Evolutionary conservation across 2,113 vertebrate species (phyloP).

Genomic region (Cochlearius cochlearius): DNA sequence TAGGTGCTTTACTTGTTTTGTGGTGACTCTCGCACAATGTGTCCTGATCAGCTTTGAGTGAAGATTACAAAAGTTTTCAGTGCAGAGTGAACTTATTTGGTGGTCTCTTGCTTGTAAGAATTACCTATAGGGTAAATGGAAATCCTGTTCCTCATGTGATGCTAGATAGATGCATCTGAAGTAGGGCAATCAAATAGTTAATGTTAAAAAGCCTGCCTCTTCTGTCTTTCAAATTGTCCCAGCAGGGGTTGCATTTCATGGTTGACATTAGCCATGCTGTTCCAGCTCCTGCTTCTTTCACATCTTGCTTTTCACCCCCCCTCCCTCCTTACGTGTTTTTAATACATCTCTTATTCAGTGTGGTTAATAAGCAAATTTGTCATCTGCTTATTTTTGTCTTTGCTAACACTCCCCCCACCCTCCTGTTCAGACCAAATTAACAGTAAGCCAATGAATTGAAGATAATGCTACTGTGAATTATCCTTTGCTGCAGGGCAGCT

Average conservation of each 20-base stretch:
- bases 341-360: not conserved
- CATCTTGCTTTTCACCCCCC: not conserved
- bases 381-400: slow-evolving; percentile 25
- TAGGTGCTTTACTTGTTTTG: no score
- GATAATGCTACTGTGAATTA: slow-evolving; percentile 5
- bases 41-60: not conserved
- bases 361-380: slow-evolving; percentile 31
- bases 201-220: not conserved
- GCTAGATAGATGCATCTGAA: not conserved
- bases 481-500: slow-evolving; percentile 31
- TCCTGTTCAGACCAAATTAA: not conserved
- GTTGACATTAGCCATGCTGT: not conserved
- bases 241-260: slow-evolving; percentile 37
- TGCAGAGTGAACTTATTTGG: not conserved
- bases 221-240: not conserved
- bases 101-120: not conserved
- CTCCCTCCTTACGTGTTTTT: not conserved
- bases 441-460: not conserved
- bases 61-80: not conserved
- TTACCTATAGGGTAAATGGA: not conserved
- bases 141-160: not conserved
- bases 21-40: not conserved
- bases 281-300: slow-evolving; percentile 13
- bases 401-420: not conserved
- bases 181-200: not conserved